These are phyloP conservation scores for Branchellion lobata DNA, from an alignment of 2,888 invertebrate genomes.

Conservation along the genomic window DNA sequence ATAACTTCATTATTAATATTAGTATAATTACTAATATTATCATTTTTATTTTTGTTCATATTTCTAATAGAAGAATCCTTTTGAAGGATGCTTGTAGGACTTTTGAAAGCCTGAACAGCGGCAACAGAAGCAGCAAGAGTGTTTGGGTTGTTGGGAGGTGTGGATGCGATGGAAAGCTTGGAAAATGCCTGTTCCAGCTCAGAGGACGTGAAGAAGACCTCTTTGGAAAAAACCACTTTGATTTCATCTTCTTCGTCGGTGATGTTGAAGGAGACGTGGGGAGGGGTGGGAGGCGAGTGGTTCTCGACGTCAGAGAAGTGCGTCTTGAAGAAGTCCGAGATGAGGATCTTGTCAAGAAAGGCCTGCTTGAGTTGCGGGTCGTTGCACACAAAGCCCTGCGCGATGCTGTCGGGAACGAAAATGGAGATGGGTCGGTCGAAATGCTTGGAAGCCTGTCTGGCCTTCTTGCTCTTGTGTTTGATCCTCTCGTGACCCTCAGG, in stretches of 20 bases:
- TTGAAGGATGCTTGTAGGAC: too few species aligned
- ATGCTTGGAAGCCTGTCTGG: background rate
- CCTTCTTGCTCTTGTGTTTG: slow-evolving; percentile 15
- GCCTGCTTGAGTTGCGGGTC: slow-evolving; percentile 33
- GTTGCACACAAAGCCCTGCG: slow-evolving; percentile 39
- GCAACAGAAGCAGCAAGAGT: too few species aligned
- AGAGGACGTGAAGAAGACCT: slow-evolving; percentile 22
- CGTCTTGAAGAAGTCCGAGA: slow-evolving; percentile 26
- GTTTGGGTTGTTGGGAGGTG: background rate
- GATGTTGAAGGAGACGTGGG: slow-evolving; percentile 21
- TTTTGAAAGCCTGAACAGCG: too few species aligned
- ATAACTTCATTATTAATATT: too few species aligned
- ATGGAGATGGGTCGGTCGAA: background rate
- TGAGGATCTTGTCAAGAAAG: slow-evolving; percentile 21
- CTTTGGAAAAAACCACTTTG: background rate
- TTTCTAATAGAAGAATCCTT: too few species aligned
- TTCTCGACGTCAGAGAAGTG: slow-evolving; percentile 16
- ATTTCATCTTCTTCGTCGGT: slow-evolving; percentile 17
- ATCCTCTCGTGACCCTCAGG: background rate
- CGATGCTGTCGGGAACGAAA: slow-evolving; percentile 38
- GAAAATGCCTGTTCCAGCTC: slow-evolving; percentile 12
- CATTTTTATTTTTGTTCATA: too few species aligned
- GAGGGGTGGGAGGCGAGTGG: background rate
- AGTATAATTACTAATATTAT: too few species aligned
- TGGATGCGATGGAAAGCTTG: background rate